Evolutionary conservation across 2,113 vertebrate genomes (phyloP).

Genomic region (Pterocles gutturalis): DNA sequence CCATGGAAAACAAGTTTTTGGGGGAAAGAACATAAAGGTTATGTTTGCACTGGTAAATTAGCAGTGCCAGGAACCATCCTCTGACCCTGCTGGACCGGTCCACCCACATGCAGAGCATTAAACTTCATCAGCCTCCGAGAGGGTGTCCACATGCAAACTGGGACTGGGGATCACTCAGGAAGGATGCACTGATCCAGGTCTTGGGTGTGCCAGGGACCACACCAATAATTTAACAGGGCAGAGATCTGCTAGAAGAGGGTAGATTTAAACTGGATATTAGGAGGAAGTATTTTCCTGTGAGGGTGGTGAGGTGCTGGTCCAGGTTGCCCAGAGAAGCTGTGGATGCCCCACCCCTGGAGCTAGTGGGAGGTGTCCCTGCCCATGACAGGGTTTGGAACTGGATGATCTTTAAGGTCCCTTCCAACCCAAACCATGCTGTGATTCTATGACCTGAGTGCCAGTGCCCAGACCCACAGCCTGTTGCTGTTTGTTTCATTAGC

Average conservation of each 20-base stretch:
- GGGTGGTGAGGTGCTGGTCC: too few species aligned
- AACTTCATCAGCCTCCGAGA: neutral
- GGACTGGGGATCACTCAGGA: neutral
- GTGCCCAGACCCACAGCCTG: neutral
- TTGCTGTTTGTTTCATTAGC: neutral
- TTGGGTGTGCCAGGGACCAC: neutral
- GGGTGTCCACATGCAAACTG: fast-evolving
- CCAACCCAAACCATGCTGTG: too few species aligned
- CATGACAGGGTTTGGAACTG: too few species aligned
- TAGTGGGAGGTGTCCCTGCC: too few species aligned
- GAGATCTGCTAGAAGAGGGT: too few species aligned
- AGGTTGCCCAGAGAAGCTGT: too few species aligned
- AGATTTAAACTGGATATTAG: too few species aligned
- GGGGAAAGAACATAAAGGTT: neutral
- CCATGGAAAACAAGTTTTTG: fast-evolving
- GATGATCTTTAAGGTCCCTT: too few species aligned
- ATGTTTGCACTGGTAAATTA: neutral
- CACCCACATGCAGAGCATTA: fast-evolving
- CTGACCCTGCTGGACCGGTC: neutral
- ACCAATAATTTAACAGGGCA: neutral
- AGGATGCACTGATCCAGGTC: neutral
- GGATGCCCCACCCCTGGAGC: too few species aligned
- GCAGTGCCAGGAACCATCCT: neutral
- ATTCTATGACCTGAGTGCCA: neutral
- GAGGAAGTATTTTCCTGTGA: too few species aligned